A percentile compares a stretch with the other conserved stretches of the same genome.
phyloP scores from a whole-genome alignment of 2,888 invertebrate genomes.

The Biston betularia region DNA sequence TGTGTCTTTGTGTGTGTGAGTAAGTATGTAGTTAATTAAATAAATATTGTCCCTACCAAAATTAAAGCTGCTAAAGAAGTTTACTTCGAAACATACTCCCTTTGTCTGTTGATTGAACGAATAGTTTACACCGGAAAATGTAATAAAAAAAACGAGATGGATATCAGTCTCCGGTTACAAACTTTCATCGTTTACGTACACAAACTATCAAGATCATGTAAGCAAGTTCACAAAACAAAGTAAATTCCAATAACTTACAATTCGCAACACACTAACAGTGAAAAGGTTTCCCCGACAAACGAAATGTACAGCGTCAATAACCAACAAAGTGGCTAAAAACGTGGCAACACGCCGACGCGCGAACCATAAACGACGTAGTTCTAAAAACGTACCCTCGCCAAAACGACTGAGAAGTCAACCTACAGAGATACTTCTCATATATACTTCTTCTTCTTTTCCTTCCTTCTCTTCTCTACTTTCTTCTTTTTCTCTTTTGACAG shows the following conservation, averaged over 20 bases:
- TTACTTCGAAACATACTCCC: no score
- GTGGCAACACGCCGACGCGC: conserved; percentile 27
- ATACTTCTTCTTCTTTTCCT: no score
- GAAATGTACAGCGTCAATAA: conserved; percentile 23
- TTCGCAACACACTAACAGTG: conserved; percentile 16
- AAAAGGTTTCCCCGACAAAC: conserved; percentile 16
- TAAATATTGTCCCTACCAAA: no score
- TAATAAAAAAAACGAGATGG: neutral
- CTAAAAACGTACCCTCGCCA: conserved; percentile 37
- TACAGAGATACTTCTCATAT: no score
- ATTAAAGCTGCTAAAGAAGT: no score
- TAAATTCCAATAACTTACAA: conserved; percentile 20
- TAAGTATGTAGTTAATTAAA: no score
- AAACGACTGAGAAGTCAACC: neutral
- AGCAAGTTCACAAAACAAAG: conserved; percentile 16
- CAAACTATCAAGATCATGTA: conserved; percentile 13
- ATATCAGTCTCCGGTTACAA: neutral
- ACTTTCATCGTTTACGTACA: neutral
- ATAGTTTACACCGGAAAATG: no score
- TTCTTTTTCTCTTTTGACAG: no score
- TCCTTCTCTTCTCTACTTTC: no score
- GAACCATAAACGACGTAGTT: conserved; percentile 38
- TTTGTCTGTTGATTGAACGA: neutral
- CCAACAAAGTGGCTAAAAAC: conserved; percentile 28
- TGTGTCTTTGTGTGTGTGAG: no score